A percentile compares a stretch with the other conserved stretches of the same genome.
phyloP scores from a whole-genome alignment of 1,140 invertebrate species.

The Drosophila carrolli region DNA sequence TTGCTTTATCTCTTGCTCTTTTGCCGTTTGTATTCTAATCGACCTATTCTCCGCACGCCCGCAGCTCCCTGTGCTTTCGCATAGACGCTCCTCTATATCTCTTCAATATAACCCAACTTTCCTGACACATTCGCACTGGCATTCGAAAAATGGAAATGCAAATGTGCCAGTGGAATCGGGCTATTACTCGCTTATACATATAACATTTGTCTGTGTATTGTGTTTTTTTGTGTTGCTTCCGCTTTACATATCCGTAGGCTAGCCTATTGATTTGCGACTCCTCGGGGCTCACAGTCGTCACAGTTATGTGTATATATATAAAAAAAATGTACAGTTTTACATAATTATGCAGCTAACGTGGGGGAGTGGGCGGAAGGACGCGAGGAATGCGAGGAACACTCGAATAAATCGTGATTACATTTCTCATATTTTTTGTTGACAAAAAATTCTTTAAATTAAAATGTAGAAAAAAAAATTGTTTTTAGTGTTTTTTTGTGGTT shows the following conservation, averaged over 20 bases:
- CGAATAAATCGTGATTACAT: constrained; percentile 19
- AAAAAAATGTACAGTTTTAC: constrained; percentile 75
- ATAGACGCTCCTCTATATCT: constrained; percentile 22
- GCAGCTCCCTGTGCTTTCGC: constrained; percentile 38
- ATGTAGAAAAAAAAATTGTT: constrained; percentile 30
- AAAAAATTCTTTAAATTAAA: constrained; percentile 47
- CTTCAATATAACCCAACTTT: background rate
- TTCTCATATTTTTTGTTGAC: constrained; percentile 12
- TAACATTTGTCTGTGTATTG: constrained; percentile 46
- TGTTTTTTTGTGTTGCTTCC: constrained; percentile 14
- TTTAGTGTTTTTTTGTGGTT: background rate
- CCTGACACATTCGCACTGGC: background rate
- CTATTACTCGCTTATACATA: constrained; percentile 62
- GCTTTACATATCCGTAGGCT: constrained; percentile 48
- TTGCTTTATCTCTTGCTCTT: constrained; percentile 28
- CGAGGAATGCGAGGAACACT: constrained; percentile 64
- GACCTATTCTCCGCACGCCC: constrained; percentile 36
- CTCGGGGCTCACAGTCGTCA: constrained; percentile 31
- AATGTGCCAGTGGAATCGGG: background rate
- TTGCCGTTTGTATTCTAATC: constrained; percentile 35
- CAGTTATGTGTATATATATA: constrained; percentile 47
- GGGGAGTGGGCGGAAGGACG: constrained; percentile 12
- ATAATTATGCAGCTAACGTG: constrained; percentile 30
- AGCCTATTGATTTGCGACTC: constrained; percentile 66
- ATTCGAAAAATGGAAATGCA: background rate